Evolutionary conservation across 2,113 vertebrate genomes (phyloP).

Genomic region (Cariama cristata): DNA sequence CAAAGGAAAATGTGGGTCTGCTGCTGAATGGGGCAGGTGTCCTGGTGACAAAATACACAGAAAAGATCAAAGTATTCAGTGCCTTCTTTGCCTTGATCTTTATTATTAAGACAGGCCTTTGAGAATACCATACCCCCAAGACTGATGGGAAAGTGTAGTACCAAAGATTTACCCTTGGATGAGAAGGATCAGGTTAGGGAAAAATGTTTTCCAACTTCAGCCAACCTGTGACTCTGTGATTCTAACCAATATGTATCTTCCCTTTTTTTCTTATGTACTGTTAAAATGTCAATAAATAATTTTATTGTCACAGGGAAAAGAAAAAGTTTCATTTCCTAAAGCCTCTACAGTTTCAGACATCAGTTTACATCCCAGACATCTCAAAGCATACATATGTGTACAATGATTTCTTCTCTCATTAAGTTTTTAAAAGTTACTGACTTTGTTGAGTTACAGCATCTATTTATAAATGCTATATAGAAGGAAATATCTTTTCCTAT

Average conservation of each 20-base stretch:
- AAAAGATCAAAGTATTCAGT: not conserved
- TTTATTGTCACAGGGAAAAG: not conserved
- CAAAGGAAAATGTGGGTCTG: not conserved
- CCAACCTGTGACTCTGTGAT: not conserved
- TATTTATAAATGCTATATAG: conserved; percentile 13
- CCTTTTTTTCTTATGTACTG: not conserved
- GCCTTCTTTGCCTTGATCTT: not conserved
- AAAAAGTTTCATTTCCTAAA: not conserved
- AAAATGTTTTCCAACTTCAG: not conserved
- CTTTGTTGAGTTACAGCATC: not conserved
- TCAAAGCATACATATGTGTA: not conserved
- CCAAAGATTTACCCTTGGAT: not conserved
- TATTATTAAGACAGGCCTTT: not conserved
- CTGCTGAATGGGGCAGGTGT: not conserved
- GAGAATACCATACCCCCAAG: not conserved
- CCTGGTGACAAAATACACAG: not conserved
- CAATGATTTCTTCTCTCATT: not conserved
- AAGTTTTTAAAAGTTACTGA: conserved; percentile 11
- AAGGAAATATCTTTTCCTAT: not conserved
- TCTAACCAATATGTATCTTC: not conserved
- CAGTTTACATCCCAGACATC: not conserved
- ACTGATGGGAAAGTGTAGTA: not conserved
- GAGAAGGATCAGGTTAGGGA: not conserved
- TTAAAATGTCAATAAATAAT: not conserved
- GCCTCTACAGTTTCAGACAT: not conserved